Evolutionary conservation across 2,888 invertebrate genomes (phyloP).

Genomic region (Xanthostigma xanthostigma): DNA sequence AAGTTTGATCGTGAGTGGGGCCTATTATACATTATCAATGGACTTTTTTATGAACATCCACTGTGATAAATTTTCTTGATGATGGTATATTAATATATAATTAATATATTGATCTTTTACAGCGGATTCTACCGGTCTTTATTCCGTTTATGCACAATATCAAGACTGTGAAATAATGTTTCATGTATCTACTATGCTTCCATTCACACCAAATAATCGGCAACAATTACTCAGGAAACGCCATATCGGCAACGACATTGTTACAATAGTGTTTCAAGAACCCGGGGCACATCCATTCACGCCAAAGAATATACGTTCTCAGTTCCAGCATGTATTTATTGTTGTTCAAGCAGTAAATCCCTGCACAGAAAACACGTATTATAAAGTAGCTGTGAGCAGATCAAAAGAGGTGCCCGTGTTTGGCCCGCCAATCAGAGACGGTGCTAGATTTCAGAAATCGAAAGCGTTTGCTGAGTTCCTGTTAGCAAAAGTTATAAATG

Average conservation of each 20-base stretch:
- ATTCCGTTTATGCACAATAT: conserved; percentile 83
- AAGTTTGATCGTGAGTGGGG: too few species aligned
- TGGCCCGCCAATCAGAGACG: conserved; percentile 85
- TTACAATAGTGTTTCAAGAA: conserved; percentile 89
- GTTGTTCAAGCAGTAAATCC: conserved; percentile 81
- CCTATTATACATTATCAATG: too few species aligned
- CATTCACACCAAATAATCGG: conserved; percentile 87
- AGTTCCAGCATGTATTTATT: conserved; percentile 96
- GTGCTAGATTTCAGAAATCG: conserved; percentile 75
- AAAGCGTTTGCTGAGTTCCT: conserved; percentile 91
- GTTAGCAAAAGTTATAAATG: conserved; percentile 90
- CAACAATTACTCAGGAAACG: conserved; percentile 89
- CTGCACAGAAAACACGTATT: conserved; percentile 80
- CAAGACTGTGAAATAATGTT: conserved; percentile 93
- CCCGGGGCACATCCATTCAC: conserved; percentile 87
- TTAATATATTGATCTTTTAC: conserved; percentile 17
- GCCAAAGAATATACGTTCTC: conserved; percentile 85
- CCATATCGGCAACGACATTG: conserved; percentile 96
- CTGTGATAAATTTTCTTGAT: too few species aligned
- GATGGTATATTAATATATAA: neutral
- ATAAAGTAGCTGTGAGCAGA: conserved; percentile 59
- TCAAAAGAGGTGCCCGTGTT: conserved; percentile 92
- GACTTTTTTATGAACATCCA: too few species aligned
- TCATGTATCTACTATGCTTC: conserved; percentile 92
- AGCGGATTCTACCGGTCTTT: conserved; percentile 86